Evolutionary conservation across 2,113 vertebrate genomes (phyloP).

Genomic region (Odontophorus gujanensis): DNA sequence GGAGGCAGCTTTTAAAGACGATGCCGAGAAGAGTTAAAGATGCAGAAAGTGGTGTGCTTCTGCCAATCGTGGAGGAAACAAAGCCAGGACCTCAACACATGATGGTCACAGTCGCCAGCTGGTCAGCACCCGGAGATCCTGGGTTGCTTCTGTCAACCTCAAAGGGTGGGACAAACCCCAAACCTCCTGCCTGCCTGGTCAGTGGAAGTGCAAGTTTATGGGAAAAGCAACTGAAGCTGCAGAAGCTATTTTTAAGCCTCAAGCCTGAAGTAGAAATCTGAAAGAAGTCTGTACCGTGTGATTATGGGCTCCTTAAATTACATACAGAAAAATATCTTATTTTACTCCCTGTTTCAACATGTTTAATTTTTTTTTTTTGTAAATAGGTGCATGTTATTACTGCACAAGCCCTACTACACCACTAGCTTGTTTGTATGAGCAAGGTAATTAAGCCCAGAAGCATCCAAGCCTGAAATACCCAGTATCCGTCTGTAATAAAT

Average conservation of each 20-base stretch:
- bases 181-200: background rate
- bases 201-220: background rate
- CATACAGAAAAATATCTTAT: constrained; percentile 2
- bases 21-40: background rate
- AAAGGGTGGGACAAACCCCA: constrained; percentile 6
- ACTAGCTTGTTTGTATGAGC: background rate
- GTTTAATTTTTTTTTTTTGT: background rate
- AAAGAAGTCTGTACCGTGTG: background rate
- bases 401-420: background rate
- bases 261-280: constrained; percentile 4
- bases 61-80: rapidly evolving
- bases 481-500: background rate
- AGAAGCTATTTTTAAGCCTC: constrained; percentile 39
- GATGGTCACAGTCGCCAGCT: rapidly evolving
- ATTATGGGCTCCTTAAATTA: constrained; percentile 39
- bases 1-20: background rate
- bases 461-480: background rate
- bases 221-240: constrained; percentile 32
- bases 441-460: background rate
- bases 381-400: background rate
- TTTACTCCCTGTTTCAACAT: constrained; percentile 29
- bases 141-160: background rate
- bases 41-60: background rate
- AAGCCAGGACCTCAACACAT: background rate
- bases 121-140: background rate